Evolutionary conservation across 2,797 vertebrate species (phyloP), one percentile per base, ranked within the genome.

Genomic region (Mus caroli): DNA sequence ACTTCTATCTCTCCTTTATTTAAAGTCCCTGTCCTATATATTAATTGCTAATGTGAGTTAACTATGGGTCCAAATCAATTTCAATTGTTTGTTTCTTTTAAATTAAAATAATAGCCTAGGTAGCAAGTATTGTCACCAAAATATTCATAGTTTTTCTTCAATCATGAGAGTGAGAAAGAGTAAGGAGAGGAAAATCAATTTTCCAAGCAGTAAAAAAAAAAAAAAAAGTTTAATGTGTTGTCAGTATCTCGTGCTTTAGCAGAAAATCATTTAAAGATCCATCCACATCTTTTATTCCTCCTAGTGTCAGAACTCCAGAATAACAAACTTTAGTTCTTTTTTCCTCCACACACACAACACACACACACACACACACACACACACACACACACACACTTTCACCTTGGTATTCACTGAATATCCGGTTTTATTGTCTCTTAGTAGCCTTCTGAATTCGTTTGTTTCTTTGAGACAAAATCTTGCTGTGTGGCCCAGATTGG

Each of bases 191-290:
- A 67, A 58, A 22, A 43, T 43, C 40, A 52, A 56, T 93, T 94
- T 37, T 84, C 69, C n/a, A 97, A 96, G 22, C 84, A 50, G 8
- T 37, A 91, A 96, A 93, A 34, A 62, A 31, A 91, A 96, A 93
- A 34, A 62, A 31, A 15, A 56, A 37, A 31, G 62, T 19, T 60
- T 78, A 86, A 92, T 91, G 40, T 95, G 69, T 58, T 86, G 73
- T 90, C 62, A 92, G 64, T 46, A 73, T 88, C 77, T 69, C 60
- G 46, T 69, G 58, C 94, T 87, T 67, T 58, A 92, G 83, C 46
- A 90, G 56, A 95, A 95, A 96, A 79, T 20, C 52, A 54, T 58
- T 96, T 67, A 67, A 50, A 85, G 64, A 94, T 64, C 52, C 60
- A 95, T 75, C 54, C 69, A 54, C 15, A 79, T 75, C 12, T 52